A percentile compares a stretch with the other conserved stretches of the same genome.
These are phyloP conservation scores for Etheostoma spectabile DNA, from an alignment of 2,113 vertebrate species.

Conservation along the genomic window DNA sequence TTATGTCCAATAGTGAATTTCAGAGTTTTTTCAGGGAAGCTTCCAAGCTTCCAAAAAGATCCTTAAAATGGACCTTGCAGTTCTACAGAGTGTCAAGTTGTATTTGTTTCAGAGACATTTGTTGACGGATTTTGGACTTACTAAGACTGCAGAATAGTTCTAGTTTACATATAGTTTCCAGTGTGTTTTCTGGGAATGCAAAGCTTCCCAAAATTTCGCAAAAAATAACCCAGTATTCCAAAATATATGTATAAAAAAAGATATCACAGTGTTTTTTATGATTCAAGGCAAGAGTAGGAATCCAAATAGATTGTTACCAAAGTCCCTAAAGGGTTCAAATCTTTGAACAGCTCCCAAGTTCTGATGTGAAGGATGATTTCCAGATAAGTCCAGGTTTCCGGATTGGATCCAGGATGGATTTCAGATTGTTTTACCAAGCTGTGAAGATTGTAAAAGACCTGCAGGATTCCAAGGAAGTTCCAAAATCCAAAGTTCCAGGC, in stretches of 20 bases:
- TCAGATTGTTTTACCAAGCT: background rate
- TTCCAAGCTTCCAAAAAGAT: too few species aligned
- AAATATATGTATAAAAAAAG: background rate
- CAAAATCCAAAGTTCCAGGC: background rate
- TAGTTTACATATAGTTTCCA: conserved; percentile 8
- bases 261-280: background rate
- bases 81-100: background rate
- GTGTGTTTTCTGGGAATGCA: background rate
- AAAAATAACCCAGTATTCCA: background rate
- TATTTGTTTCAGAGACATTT: background rate
- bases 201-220: background rate
- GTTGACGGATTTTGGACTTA: background rate
- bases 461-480: background rate
- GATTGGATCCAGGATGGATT: background rate
- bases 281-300: background rate
- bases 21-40: too few species aligned
- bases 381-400: background rate
- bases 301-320: background rate
- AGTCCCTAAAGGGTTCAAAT: background rate
- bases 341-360: background rate
- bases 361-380: background rate
- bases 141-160: background rate
- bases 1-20: too few species aligned
- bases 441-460: background rate
- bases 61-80: background rate